phyloP scores from a whole-genome alignment of 2,888 invertebrate species.

The Agriopis marginaria region DNA sequence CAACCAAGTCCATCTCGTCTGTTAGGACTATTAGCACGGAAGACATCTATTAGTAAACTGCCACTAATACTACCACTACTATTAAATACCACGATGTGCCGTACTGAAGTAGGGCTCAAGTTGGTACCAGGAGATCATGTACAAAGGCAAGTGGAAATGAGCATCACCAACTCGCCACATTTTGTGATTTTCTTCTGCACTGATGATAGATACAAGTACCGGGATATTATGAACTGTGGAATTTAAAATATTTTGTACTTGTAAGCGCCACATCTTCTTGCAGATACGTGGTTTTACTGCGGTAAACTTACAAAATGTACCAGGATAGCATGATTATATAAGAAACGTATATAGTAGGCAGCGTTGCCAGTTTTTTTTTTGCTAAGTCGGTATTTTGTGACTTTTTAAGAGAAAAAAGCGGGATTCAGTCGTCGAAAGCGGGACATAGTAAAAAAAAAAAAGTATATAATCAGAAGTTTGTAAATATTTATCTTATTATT shows the following conservation, averaged over 20 bases:
- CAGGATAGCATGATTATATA: background rate
- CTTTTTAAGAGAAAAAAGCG: too few species aligned
- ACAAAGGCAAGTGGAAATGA: background rate
- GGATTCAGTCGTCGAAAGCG: too few species aligned
- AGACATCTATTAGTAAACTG: too few species aligned
- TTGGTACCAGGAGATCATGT: background rate
- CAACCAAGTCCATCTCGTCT: too few species aligned
- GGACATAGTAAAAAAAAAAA: too few species aligned
- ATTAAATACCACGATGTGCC: background rate
- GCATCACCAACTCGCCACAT: background rate
- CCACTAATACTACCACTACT: too few species aligned
- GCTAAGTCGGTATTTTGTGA: too few species aligned
- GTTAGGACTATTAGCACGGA: too few species aligned
- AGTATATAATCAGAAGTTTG: too few species aligned
- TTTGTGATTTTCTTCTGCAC: slow-evolving; percentile 4
- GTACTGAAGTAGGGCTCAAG: background rate
- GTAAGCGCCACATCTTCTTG: background rate
- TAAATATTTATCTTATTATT: too few species aligned
- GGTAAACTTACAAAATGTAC: background rate
- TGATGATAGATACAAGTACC: background rate
- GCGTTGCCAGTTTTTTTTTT: too few species aligned
- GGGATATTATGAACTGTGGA: background rate
- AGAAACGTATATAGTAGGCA: background rate
- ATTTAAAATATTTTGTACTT: background rate
- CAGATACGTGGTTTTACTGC: background rate